phyloP scores from a whole-genome alignment of 1,140 invertebrate genomes.

The Zaprionus nigranus region DNA sequence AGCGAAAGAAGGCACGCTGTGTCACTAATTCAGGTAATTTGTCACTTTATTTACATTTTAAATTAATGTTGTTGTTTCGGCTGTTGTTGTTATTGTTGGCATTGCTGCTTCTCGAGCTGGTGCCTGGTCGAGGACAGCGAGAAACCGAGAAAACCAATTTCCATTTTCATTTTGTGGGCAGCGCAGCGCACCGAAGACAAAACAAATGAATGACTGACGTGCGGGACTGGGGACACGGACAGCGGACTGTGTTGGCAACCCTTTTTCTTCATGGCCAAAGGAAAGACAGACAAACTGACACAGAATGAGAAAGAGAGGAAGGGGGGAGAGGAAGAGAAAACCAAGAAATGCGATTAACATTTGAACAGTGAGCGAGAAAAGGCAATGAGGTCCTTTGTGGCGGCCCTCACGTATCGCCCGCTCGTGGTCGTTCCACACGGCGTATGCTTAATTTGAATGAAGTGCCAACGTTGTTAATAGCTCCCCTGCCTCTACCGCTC shows the following conservation, averaged over 20 bases:
- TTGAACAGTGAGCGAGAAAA: constrained; percentile 72
- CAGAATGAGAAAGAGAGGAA: background rate
- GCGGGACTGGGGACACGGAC: constrained; percentile 30
- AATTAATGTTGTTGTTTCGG: constrained; percentile 65
- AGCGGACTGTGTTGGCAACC: constrained; percentile 31
- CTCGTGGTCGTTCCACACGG: constrained; percentile 42
- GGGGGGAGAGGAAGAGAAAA: constrained; percentile 42
- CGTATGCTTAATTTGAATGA: constrained; percentile 77
- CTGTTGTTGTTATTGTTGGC: constrained; percentile 29
- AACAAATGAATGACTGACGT: constrained; percentile 76
- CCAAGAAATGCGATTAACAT: constrained; percentile 81
- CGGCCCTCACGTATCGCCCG: constrained; percentile 51
- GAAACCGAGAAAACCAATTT: constrained; percentile 80
- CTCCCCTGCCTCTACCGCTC: constrained; percentile 25
- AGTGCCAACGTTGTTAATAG: constrained; percentile 78
- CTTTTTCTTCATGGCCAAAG: constrained; percentile 50
- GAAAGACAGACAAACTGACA: constrained; percentile 43
- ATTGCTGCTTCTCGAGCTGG: constrained; percentile 6
- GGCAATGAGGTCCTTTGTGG: constrained; percentile 65
- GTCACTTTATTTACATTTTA: constrained; percentile 82
- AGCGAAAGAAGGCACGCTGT: constrained; percentile 42
- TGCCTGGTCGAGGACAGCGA: constrained; percentile 53
- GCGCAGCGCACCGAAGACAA: constrained; percentile 68
- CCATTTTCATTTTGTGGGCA: constrained; percentile 76
- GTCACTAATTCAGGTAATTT: constrained; percentile 82